Conservation (phyloP, 2,113 vertebrate genomes). For the Dendropsophus ebraccatus region DNA sequence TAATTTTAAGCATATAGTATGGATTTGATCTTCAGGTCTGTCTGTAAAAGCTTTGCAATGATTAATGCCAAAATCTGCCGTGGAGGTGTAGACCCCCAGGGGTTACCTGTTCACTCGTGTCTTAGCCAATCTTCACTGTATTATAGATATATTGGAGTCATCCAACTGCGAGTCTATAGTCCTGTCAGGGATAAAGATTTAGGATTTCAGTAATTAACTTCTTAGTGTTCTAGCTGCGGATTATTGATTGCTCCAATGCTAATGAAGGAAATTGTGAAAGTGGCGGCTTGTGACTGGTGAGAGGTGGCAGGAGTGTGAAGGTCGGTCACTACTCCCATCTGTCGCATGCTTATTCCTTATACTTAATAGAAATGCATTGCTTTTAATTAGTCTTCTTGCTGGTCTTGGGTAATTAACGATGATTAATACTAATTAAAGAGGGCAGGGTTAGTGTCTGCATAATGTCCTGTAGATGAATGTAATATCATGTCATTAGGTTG, state of each 20-base stretch:
- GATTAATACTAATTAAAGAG: not conserved
- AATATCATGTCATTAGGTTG: not conserved
- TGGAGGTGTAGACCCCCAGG: not conserved
- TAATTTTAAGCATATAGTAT: not conserved
- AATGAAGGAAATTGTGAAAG: constrained; percentile 15
- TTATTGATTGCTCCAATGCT: constrained; percentile 23
- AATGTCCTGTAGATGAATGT: not conserved
- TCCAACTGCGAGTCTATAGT: not conserved
- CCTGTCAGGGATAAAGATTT: constrained; percentile 25
- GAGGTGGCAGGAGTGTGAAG: constrained; percentile 12
- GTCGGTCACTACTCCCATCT: constrained; percentile 22
- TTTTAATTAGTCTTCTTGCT: not conserved
- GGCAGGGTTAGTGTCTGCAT: not conserved
- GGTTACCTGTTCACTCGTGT: not conserved
- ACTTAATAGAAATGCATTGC: not conserved
- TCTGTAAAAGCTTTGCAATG: not conserved
- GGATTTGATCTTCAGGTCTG: not conserved
- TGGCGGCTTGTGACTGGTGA: not conserved
- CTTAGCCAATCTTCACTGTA: not conserved
- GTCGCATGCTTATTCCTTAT: not conserved
- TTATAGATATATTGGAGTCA: not conserved
- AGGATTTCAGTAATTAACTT: constrained; percentile 36
- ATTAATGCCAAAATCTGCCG: not conserved
- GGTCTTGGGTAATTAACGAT: not conserved
- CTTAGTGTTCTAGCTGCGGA: constrained; percentile 4